Evolutionary conservation across 2,888 invertebrate species (phyloP), one percentile per base, ranked within the genome.

Genomic region (Calameuta filiformis): DNA sequence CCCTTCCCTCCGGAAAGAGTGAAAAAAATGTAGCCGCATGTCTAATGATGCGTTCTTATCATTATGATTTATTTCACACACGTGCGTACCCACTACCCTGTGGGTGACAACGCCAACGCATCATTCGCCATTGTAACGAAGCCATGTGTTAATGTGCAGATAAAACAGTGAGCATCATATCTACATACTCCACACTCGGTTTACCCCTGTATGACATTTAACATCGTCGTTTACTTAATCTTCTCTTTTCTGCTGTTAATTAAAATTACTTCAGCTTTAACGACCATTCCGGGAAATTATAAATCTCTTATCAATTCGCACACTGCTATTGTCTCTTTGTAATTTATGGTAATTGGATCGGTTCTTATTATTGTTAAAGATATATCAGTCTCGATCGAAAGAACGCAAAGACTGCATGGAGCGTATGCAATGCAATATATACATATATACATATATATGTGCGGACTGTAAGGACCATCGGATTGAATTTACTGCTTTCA

Each of bases 61-160:
- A 82, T 80, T 79, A 81, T 86, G 87, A 87, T 88, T 87, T 88
- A 87, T 85, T 84, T 80, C 82, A 85, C 84, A 83, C 87, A 85
- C 86, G 86, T 85, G 87, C 83, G 81, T 82, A 23, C 56, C 80
- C 82, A 76, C 79, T 75, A 2, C 15, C 31, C 71, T 3, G 12
- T 9, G 23, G 23, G 1, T 23, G 80, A 78, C 56, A 79, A 80
- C 83, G 82, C 79, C 79, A 83, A 83, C 82, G 80, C 81, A 81
- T 83, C 85, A 85, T 87, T 83, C 80, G 79, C 80, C 80, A 80
- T 82, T 83, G 81, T 83, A 81, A 81, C 82, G 81, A 86, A 85
- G 84, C 85, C 84, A 84, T 82, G 85, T 85, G 85, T 85, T 84
- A 86, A 86, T 85, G 80, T 83, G 79, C 77, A 84, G 85, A 87